phyloP scores from a whole-genome alignment of 2,113 vertebrate genomes.

The Pungitius pungitius region DNA sequence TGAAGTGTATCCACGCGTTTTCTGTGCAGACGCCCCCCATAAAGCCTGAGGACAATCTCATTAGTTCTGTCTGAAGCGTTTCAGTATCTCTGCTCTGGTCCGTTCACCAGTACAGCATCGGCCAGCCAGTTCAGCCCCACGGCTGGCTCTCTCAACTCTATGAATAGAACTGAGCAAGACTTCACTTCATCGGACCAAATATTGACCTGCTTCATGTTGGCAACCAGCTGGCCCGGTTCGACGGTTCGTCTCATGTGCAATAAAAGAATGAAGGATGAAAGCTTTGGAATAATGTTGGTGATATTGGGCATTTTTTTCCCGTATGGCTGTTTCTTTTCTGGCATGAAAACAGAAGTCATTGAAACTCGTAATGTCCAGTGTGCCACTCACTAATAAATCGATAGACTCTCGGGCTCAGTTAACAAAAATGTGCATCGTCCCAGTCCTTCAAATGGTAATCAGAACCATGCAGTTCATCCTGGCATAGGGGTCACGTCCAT shows the following conservation, averaged over 20 bases:
- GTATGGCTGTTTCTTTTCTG: background rate
- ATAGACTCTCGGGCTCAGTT: too few species aligned
- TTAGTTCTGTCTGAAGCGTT: slow-evolving; percentile 10
- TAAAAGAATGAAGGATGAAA: slow-evolving; percentile 39
- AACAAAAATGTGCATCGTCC: too few species aligned
- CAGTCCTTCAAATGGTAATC: too few species aligned
- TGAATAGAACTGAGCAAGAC: slow-evolving; percentile 51
- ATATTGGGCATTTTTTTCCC: slow-evolving; percentile 2
- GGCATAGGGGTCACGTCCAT: too few species aligned
- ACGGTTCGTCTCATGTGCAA: slow-evolving; percentile 30
- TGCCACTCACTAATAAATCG: too few species aligned
- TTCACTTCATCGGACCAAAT: slow-evolving; percentile 53
- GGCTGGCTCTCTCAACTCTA: slow-evolving; percentile 46
- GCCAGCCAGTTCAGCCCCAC: slow-evolving; percentile 15
- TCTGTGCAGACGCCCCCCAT: background rate
- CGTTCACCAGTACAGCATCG: background rate
- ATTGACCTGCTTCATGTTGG: slow-evolving; percentile 56
- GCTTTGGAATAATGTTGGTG: slow-evolving; percentile 33
- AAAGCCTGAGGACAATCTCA: background rate
- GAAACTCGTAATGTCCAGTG: slow-evolving; percentile 14
- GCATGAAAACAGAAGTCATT: slow-evolving; percentile 9
- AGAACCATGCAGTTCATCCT: too few species aligned
- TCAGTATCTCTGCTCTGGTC: slow-evolving; percentile 17
- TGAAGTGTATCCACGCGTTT: background rate
- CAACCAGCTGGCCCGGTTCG: slow-evolving; percentile 11